Evolutionary conservation across 1,140 invertebrate genomes (phyloP), one percentile per base, ranked within the genome.

Genomic region (Babylonia areolata): DNA sequence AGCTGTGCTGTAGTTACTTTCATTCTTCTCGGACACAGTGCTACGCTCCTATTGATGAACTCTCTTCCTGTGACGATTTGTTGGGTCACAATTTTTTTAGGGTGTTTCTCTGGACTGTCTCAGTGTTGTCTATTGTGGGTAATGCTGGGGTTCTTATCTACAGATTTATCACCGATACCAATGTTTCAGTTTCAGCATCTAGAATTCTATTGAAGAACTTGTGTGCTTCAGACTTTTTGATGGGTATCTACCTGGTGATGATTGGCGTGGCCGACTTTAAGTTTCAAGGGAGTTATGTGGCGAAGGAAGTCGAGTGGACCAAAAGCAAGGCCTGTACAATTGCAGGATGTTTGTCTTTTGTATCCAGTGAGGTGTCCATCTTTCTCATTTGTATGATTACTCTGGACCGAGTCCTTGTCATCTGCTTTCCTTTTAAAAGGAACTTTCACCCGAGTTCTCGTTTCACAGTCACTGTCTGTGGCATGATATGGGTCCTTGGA

Each of bases 191-290:
- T 40, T 87, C 87, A 46, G 86, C 87, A 20, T 87, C 87, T n/a
- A 64, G 87, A 1, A 64, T 88, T 20, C 87, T 91, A 28, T 79
- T 91, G 40, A 85, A 88, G 3, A 91, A 90, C 86, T 80, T 93
- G n/a, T 86, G 88, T 73, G 51, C 88, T 9, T 89, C 91, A 33
- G 92, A 93, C 80, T 85, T 92, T 51, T 64, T 91, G 23, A 93
- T 92, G 92, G 92, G 92, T 17, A 71, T 92, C 2, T 93, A 93
- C 69, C 42, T 93, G 71, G 77, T 90, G 28, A 90, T 92, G 28
- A 92, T 93, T 28, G 92, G 90, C 28, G 51, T 82, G 1, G 90
- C 91, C 0, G 92, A 93, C 77, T 77, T 87, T 28, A n/a, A 78
- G 33, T 92, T 89, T 83, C 84, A 89, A 5, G 92, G 90, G 33